Conservation (phyloP, 2,888 invertebrate species). For the Sarcophaga carnaria region DNA sequence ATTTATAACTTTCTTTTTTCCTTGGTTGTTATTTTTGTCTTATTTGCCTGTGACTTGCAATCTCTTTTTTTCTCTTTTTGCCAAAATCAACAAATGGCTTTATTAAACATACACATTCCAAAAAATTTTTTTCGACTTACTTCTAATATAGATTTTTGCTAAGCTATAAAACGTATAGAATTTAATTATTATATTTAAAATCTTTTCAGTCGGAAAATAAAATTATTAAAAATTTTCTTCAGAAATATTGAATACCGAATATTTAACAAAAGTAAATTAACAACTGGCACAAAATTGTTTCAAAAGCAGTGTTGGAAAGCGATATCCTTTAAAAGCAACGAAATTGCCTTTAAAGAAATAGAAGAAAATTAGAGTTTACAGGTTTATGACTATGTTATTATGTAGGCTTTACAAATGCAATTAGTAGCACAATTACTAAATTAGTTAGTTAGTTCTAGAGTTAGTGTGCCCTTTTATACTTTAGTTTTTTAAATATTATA, state of each 20-base stretch:
- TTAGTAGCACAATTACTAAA: no score
- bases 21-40: background rate
- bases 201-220: background rate
- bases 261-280: slow-evolving; percentile 6
- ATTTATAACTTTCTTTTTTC: slow-evolving; percentile 21
- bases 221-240: no score
- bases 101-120: background rate
- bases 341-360: no score
- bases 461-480: no score
- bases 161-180: no score
- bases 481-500: no score
- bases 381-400: no score
- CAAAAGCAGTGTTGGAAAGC: background rate
- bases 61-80: background rate
- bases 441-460: no score
- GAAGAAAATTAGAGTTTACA: no score
- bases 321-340: no score
- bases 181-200: slow-evolving; percentile 3
- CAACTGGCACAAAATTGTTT: slow-evolving; percentile 11
- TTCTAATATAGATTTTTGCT: background rate
- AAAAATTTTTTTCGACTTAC: background rate
- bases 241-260: background rate
- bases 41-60: slow-evolving; percentile 19
- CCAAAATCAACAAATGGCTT: slow-evolving; percentile 45
- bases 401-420: no score